Evolutionary conservation across 2,797 vertebrate genomes (phyloP), one percentile per base, ranked within the genome.

Genomic region (Oreochromis grahami): DNA sequence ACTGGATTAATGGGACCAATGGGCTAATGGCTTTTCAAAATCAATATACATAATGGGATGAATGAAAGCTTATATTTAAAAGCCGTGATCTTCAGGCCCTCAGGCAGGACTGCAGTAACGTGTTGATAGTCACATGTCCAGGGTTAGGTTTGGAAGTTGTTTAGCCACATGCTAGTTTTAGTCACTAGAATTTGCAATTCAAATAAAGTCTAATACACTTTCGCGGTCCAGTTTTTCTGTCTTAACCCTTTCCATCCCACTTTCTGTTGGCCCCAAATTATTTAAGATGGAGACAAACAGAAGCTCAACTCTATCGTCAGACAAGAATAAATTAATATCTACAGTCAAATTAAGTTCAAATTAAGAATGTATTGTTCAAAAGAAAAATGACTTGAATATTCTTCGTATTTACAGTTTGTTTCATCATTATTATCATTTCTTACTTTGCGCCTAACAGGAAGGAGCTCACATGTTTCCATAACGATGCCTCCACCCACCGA

Each of bases 281-380:
- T 63, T 36, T 0, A 38, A 63, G 10, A 36, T 17, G 26, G 26
- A 17, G 3, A 58, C 2, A 58, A 58, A 58, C 0, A 58, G 8
- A 58, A 58, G 55, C 2, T 65, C 0, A 38, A 65, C 5, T 65
- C n/a, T 21, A 6, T 6, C 0, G 2, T 63, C 58, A 36, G 58
- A 65, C 19, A 41, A 65, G n/a, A 65, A 41, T 41, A 65, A 6
- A n/a, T 41, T 6, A 15, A 41, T 12, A 41, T 36, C 4, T 0
- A 8, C 58, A 60, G 2, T 38, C 4, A 41, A 41, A 36, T 51
- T 10, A n/a, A n/a, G 2, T 51, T 51, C 8, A 51, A 50, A 50
- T 36, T 63, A n/a, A 8, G 6, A 63, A 63, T 63, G 56, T n/a
- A 36, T 36, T 36, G n/a, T 36, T 63, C 0, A 38, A 63, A 63